Evolutionary conservation across 2,888 invertebrate genomes (phyloP).

Genomic region (Hydraecia micacea): DNA sequence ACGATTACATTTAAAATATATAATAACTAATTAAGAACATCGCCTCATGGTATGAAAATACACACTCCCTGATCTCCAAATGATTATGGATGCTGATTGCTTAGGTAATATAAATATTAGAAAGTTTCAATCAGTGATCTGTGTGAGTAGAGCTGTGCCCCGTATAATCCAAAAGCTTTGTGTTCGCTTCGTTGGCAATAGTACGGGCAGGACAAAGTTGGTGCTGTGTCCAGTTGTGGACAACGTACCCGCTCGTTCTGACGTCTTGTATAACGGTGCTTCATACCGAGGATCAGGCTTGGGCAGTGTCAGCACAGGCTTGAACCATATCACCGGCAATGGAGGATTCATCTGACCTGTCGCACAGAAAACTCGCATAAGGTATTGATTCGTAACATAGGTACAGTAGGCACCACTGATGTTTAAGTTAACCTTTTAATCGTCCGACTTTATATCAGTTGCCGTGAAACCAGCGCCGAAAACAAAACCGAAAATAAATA

Average conservation of each 20-base stretch:
- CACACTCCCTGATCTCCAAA: constrained; percentile 10
- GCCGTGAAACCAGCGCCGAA: too few species aligned
- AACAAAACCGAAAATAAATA: too few species aligned
- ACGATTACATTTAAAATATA: constrained; percentile 21
- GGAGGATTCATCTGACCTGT: constrained; percentile 94
- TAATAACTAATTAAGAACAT: constrained; percentile 10
- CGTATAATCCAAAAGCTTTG: constrained; percentile 96
- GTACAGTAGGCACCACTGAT: neutral
- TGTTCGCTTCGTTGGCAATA: constrained; percentile 91
- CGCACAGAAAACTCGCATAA: constrained; percentile 53
- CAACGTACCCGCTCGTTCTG: constrained; percentile 95
- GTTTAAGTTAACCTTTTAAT: too few species aligned
- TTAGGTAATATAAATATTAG: constrained; percentile 7
- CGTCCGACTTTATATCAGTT: too few species aligned
- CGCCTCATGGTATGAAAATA: constrained; percentile 1
- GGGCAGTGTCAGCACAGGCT: constrained; percentile 91
- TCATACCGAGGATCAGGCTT: constrained; percentile 92
- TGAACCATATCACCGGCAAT: constrained; percentile 92
- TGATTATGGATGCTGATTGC: constrained; percentile 21
- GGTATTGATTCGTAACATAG: neutral
- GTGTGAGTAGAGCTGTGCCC: constrained; percentile 96
- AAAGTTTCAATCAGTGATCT: constrained; percentile 92
- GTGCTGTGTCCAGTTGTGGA: constrained; percentile 98
- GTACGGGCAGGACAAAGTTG: constrained; percentile 96
- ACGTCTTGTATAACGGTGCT: constrained; percentile 96